These are phyloP conservation scores for Gobio occitaniae DNA, from an alignment of 2,797 vertebrate genomes.

Conservation along the genomic window DNA sequence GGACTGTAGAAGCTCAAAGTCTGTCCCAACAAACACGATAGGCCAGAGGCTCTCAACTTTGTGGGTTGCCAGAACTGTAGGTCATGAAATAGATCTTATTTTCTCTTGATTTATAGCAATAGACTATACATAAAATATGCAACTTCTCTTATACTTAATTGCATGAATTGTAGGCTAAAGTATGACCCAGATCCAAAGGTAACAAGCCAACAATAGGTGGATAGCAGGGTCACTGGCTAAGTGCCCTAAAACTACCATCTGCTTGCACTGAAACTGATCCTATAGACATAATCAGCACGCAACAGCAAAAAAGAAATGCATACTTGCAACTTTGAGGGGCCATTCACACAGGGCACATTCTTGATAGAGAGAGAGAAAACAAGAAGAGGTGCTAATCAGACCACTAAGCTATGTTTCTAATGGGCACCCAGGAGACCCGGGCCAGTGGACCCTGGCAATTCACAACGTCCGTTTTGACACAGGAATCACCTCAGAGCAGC, in stretches of 20 bases:
- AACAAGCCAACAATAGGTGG: background rate
- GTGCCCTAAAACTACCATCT: background rate
- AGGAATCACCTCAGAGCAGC: slow-evolving; percentile 58
- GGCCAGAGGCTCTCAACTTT: background rate
- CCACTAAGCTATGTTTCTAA: slow-evolving; percentile 69
- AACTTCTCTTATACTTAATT: background rate
- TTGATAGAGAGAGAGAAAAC: background rate
- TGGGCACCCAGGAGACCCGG: slow-evolving; percentile 71
- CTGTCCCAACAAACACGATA: slow-evolving; percentile 29
- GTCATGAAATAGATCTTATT: background rate
- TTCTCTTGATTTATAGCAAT: background rate
- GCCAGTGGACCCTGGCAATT: slow-evolving; percentile 63
- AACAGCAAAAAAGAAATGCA: slow-evolving; percentile 4
- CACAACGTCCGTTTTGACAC: slow-evolving; percentile 63
- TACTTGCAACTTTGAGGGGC: background rate
- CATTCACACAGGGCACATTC: background rate
- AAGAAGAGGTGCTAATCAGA: slow-evolving; percentile 44
- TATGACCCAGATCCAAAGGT: background rate
- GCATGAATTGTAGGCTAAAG: background rate
- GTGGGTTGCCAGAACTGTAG: background rate
- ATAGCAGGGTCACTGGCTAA: background rate
- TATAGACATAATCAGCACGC: background rate
- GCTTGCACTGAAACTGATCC: background rate
- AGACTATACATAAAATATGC: background rate
- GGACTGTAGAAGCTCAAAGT: slow-evolving; percentile 9